Percentiles rank a stretch among this genome's conserved stretches.
Conservation (phyloP, 2,113 vertebrate species). For the Thryonomys swinderianus region DNA sequence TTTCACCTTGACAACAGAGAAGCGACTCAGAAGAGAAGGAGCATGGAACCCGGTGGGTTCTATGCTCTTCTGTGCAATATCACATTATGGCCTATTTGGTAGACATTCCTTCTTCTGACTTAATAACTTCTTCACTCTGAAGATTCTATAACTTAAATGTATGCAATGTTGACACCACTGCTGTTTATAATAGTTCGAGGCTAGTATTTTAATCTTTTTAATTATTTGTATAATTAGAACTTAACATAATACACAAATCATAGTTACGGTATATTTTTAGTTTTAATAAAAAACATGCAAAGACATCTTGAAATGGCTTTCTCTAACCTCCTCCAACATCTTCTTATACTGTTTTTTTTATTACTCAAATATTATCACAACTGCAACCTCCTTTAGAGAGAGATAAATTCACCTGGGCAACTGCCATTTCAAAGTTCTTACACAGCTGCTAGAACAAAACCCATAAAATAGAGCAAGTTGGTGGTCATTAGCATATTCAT, state of each 20-base stretch:
- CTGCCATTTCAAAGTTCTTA: slow-evolving; percentile 69
- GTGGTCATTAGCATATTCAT: slow-evolving; percentile 69
- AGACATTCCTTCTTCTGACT: slow-evolving; percentile 17
- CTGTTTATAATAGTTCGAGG: slow-evolving; percentile 39
- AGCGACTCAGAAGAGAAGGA: neutral
- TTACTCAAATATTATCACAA: slow-evolving; percentile 58
- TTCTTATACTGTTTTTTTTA: slow-evolving; percentile 9
- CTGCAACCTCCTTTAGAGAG: slow-evolving; percentile 8
- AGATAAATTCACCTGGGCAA: slow-evolving; percentile 53
- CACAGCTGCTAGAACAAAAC: slow-evolving; percentile 55
- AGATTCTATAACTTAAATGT: no score
- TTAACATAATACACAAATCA: slow-evolving; percentile 11
- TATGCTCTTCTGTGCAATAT: neutral
- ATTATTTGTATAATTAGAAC: slow-evolving; percentile 58
- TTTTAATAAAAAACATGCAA: slow-evolving; percentile 41
- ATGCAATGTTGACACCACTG: neutral
- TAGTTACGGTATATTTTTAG: slow-evolving; percentile 35
- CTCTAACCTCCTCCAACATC: slow-evolving; percentile 30
- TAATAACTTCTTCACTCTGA: slow-evolving; percentile 26
- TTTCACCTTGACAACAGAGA: neutral
- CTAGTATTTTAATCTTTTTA: slow-evolving; percentile 57
- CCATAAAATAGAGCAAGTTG: slow-evolving; percentile 49
- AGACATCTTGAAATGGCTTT: neutral
- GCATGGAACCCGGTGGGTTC: neutral
- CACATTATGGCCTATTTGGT: slow-evolving; percentile 4